phyloP scores from a whole-genome alignment of 1,140 invertebrate species.

The Dendrolimus kikuchii region DNA sequence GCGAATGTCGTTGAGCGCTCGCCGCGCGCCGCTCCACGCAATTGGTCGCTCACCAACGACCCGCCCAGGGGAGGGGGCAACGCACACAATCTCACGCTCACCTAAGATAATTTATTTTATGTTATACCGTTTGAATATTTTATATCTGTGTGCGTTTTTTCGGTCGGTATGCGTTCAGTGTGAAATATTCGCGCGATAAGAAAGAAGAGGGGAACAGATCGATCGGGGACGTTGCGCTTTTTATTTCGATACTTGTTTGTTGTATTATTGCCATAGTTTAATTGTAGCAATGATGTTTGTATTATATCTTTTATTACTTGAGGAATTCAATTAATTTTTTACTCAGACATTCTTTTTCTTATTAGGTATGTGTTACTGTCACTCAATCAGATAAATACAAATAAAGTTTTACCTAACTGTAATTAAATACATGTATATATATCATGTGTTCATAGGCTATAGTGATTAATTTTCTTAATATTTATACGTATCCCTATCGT shows the following conservation, averaged over 20 bases:
- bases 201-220: slow-evolving; percentile 69
- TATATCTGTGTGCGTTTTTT: slow-evolving; percentile 72
- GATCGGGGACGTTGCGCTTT: slow-evolving; percentile 65
- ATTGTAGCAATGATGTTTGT: slow-evolving; percentile 30
- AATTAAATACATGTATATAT: too few relatives aligned
- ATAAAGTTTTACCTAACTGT: too few relatives aligned
- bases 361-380: too few relatives aligned
- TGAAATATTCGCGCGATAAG: slow-evolving; percentile 71
- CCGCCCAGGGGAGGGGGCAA: slow-evolving; percentile 57
- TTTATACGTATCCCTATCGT: too few relatives aligned
- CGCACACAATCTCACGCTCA: slow-evolving; percentile 53
- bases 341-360: too few relatives aligned
- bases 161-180: slow-evolving; percentile 63
- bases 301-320: not conserved
- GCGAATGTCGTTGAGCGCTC: slow-evolving; percentile 31
- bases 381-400: too few relatives aligned
- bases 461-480: too few relatives aligned
- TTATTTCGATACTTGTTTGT: slow-evolving; percentile 48
- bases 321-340: not conserved
- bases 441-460: too few relatives aligned
- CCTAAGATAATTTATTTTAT: slow-evolving; percentile 72
- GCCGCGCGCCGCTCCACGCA: slow-evolving; percentile 50
- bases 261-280: slow-evolving; percentile 44
- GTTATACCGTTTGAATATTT: slow-evolving; percentile 71
- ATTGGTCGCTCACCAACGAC: slow-evolving; percentile 49